Evolutionary conservation across 30 jellyfish, hydroid and myxozoan species (phyloP), one percentile per base, ranked within the genome.

Genomic region (Aurelia coerulea): DNA sequence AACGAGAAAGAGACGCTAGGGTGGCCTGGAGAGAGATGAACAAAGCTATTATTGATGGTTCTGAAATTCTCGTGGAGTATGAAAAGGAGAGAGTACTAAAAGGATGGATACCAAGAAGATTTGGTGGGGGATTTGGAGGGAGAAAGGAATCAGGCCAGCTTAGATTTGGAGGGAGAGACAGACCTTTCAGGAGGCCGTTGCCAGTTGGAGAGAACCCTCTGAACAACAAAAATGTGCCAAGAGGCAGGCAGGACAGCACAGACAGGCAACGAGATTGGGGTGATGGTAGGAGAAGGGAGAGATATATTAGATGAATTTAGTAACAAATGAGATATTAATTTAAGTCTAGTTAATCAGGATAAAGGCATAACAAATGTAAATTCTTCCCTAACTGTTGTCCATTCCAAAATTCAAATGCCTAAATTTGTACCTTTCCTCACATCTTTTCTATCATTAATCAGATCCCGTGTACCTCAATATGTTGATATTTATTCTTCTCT

Each of bases 41-140:
- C 72, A 90, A 80, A 14, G 58, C 92, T 11, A 42, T 89, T 49
- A 84, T 95, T 51, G 99, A 95, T 76, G 98, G 92, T 1, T 7
- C 67, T 5, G 91, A 95, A 72, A 90, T 95, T 10, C 81, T 90
- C 9, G 97, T 90, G 29, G 99, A 90, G 65, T 86, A 59, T 76
- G 99, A 95, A 76, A 85, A 92, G 34, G 97, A 87, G 65, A 65
- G 99, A 41, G 79, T 65, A 12, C 64, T 95, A 65, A 88, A 94
- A 19, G 99, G 99, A 13, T 95, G 99, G 99, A 78, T 90, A 3
- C 99, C 99, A 8, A 90, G 99, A 74, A 64, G 99, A 35, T 90
- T 95, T 80, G 99, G 99, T 23, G 99, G 99, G 5, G 99, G 99
- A 0, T 95, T 90, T 84, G 99, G 99, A 8, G 99, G 99, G 10